Percentiles rank a stretch among this genome's conserved stretches.
Evolutionary conservation across 2,113 vertebrate species (phyloP).

Genomic region (Indicator maculatus): DNA sequence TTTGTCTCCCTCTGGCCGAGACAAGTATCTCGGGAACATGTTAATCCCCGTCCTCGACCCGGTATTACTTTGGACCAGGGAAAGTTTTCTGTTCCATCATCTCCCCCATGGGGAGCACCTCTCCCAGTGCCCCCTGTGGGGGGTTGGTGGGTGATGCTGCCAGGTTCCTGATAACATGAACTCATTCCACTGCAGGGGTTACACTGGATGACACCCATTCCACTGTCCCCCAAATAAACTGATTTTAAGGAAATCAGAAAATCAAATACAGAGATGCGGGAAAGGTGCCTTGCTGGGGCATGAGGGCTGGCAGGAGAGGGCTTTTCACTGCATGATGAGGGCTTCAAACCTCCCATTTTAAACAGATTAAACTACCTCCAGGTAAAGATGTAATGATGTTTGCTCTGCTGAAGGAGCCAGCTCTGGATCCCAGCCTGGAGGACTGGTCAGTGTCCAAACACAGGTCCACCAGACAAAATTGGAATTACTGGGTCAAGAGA

Average conservation of each 20-base stretch:
- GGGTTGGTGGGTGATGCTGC: neutral
- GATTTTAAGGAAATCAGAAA: neutral
- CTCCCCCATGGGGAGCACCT: accelerated
- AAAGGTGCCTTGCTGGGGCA: neutral
- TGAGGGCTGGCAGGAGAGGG: accelerated
- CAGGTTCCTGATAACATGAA: neutral
- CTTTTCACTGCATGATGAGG: accelerated
- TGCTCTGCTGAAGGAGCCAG: neutral
- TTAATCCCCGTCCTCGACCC: neutral
- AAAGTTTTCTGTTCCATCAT: neutral
- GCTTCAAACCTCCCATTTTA: neutral
- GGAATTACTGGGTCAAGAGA: neutral
- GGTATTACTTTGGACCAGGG: neutral
- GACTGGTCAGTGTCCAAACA: accelerated
- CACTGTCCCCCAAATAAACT: too few relatives aligned
- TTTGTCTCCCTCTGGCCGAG: neutral
- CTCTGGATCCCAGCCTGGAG: accelerated
- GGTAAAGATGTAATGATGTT: neutral
- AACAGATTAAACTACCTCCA: neutral
- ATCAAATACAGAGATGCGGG: neutral
- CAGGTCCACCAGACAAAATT: neutral
- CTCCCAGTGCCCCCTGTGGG: accelerated
- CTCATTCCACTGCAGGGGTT: accelerated
- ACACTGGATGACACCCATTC: neutral
- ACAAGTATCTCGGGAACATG: neutral